phyloP scores from a whole-genome alignment of 2,888 invertebrate species.

The Anorthoa munda region DNA sequence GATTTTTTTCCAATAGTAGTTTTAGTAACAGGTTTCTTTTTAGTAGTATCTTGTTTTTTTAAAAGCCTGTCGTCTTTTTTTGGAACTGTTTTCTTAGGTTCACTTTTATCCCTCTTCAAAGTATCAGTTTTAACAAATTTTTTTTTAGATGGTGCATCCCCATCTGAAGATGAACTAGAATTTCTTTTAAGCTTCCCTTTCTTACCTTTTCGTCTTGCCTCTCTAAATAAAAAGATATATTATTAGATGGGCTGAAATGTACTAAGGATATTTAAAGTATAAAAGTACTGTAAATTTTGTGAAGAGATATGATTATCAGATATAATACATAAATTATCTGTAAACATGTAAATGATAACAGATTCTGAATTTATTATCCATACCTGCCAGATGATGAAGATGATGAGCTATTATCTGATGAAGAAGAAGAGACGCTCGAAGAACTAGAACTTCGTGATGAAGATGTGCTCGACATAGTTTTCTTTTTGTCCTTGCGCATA shows the following conservation, averaged over 20 bases:
- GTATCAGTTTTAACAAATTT: slow-evolving; percentile 87
- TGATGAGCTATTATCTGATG: slow-evolving; percentile 92
- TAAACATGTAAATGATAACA: background rate
- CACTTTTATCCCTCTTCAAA: slow-evolving; percentile 85
- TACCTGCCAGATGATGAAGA: slow-evolving; percentile 91
- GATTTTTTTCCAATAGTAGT: slow-evolving; percentile 86
- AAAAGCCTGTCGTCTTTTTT: slow-evolving; percentile 86
- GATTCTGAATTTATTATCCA: slow-evolving; percentile 11
- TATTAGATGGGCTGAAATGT: background rate
- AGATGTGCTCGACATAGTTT: slow-evolving; percentile 93
- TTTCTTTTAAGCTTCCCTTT: slow-evolving; percentile 91
- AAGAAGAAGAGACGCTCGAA: slow-evolving; percentile 92
- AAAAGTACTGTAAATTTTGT: background rate
- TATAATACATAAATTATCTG: background rate
- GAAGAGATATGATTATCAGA: background rate
- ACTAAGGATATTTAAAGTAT: background rate
- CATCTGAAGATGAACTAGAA: slow-evolving; percentile 93
- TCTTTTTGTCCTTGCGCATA: slow-evolving; percentile 93
- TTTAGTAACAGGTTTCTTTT: slow-evolving; percentile 83
- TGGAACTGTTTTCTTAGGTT: slow-evolving; percentile 83
- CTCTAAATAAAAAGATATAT: slow-evolving; percentile 74
- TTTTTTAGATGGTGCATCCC: slow-evolving; percentile 90
- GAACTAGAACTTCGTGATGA: slow-evolving; percentile 92
- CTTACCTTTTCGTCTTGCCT: slow-evolving; percentile 88
- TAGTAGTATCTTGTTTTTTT: slow-evolving; percentile 83